phyloP scores from a whole-genome alignment of 2,113 vertebrate genomes.

The Thalassarche chlororhynchos region DNA sequence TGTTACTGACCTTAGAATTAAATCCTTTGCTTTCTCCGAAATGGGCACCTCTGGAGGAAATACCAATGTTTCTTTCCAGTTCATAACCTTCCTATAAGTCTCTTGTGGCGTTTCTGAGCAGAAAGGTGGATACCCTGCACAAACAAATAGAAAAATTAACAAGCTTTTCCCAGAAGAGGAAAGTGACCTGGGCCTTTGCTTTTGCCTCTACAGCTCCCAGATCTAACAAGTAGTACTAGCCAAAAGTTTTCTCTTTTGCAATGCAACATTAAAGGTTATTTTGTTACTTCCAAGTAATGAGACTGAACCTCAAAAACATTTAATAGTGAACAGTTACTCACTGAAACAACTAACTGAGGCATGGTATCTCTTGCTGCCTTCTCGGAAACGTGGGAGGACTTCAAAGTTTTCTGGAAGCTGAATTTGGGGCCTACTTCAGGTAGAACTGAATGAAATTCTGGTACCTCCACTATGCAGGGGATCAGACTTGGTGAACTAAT shows the following conservation, averaged over 20 bases:
- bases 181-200: neutral
- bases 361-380: neutral
- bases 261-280: neutral
- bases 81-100: constrained; percentile 99
- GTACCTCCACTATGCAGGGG: neutral
- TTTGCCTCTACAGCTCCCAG: neutral
- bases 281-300: neutral
- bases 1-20: constrained; percentile 88
- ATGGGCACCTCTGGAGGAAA: constrained; percentile 98
- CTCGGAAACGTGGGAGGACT: neutral
- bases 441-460: neutral
- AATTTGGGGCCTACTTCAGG: neutral
- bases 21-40: constrained; percentile 94
- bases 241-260: neutral
- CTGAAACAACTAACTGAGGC: neutral
- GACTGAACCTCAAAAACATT: neutral
- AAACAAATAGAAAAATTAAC: neutral
- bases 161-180: neutral
- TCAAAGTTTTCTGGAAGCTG: neutral
- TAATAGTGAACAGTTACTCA: neutral
- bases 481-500: neutral
- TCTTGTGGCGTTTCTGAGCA: constrained; percentile 98
- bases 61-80: constrained; percentile 96
- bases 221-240: neutral
- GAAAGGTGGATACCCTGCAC: constrained; percentile 94